Evolutionary conservation across 2,888 invertebrate genomes (phyloP).

Genomic region (Anoplius nigerrimus): DNA sequence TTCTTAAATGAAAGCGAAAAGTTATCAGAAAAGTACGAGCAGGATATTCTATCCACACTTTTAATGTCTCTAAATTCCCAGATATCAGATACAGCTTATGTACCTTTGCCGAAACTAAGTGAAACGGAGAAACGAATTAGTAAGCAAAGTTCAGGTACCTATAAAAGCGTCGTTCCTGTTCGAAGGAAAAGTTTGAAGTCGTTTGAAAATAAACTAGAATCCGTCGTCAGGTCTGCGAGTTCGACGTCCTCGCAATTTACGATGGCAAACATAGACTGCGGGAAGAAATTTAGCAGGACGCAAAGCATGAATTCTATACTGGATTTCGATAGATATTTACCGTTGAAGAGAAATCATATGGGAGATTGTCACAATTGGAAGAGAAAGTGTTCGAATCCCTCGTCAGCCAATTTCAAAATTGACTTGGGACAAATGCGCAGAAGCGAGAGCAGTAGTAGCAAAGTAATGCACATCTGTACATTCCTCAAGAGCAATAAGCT

Average conservation of each 20-base stretch:
- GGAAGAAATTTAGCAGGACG: not conserved
- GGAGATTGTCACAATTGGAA: constrained; percentile 12
- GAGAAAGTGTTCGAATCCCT: not conserved
- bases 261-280: not conserved
- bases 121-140: not conserved
- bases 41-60: not conserved
- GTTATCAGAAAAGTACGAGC: constrained; percentile 7
- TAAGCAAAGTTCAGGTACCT: not conserved
- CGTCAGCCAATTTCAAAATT: not conserved
- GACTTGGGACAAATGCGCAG: not conserved
- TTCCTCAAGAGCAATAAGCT: constrained; percentile 57
- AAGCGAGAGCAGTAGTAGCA: not conserved
- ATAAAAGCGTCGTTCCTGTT: not conserved
- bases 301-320: not conserved
- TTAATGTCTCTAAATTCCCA: not conserved
- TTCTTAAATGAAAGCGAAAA: not conserved
- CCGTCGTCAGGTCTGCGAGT: constrained; percentile 11
- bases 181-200: constrained; percentile 9
- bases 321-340: constrained; percentile 9
- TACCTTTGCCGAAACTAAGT: not conserved
- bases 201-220: not conserved
- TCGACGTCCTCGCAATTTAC: not conserved
- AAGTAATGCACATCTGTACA: constrained; percentile 30
- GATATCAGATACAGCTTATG: not conserved
- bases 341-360: not conserved